These are phyloP conservation scores for Petrolisthes cinctipes DNA, from an alignment of 2,888 invertebrate species.

Conservation along the genomic window DNA sequence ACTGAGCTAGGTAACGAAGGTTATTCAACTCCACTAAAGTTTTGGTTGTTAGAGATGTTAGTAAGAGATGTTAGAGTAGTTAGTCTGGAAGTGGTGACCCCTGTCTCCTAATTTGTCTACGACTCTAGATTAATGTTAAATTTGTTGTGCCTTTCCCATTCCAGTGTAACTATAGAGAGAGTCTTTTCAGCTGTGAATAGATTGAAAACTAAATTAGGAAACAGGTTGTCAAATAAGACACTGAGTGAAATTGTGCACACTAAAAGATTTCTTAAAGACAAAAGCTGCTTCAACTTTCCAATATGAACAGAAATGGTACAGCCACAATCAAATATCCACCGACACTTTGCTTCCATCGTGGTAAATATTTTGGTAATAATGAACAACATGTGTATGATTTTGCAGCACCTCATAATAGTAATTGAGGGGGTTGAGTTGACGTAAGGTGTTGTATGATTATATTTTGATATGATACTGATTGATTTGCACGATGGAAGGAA, in stretches of 20 bases:
- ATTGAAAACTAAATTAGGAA: conserved; percentile 1
- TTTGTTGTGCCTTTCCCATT: conserved; percentile 26
- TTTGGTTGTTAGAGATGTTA: conserved; percentile 16
- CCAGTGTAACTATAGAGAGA: background rate
- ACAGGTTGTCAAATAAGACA: conserved; percentile 12
- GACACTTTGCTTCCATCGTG: too few species aligned
- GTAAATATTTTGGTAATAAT: too few species aligned
- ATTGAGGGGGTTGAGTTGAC: too few species aligned
- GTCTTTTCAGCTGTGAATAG: conserved; percentile 2
- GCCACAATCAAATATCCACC: too few species aligned
- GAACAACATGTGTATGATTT: too few species aligned
- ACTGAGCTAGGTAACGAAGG: conserved; percentile 10
- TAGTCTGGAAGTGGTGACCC: conserved; percentile 19
- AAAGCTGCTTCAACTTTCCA: conserved; percentile 14
- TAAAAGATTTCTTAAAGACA: conserved; percentile 12
- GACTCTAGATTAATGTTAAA: conserved; percentile 1
- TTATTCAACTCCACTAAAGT: conserved; percentile 3
- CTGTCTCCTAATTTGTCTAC: conserved; percentile 19
- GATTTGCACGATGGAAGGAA: too few species aligned
- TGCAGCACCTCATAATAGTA: too few species aligned
- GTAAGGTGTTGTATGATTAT: too few species aligned
- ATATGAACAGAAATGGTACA: conserved; percentile 14
- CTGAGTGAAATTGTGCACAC: background rate
- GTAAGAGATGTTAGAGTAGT: background rate
- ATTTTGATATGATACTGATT: too few species aligned